A percentile compares a stretch with the other conserved stretches of the same genome.
Conservation (phyloP, 2,113 vertebrate species). For the Formicarius rufipectus region DNA sequence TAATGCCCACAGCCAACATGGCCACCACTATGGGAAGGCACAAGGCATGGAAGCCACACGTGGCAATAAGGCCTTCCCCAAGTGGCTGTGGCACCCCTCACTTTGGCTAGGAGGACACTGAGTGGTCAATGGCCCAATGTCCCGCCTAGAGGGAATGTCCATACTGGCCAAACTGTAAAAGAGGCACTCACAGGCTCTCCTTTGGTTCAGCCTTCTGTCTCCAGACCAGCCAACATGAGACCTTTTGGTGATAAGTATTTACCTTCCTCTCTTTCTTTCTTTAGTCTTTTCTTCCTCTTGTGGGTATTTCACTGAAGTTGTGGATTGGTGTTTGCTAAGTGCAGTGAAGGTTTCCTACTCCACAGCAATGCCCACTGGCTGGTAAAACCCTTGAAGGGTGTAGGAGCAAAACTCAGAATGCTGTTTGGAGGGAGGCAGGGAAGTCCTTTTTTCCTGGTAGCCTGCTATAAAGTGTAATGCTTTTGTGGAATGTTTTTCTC, state of each 20-base stretch:
- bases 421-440: neutral
- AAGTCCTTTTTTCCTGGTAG: neutral
- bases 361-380: neutral
- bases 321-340: neutral
- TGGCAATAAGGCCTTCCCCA: no score
- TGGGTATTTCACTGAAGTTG: neutral
- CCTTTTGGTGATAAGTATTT: neutral
- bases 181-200: neutral
- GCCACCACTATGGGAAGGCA: neutral
- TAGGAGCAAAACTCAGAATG: neutral
- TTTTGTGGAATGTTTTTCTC: neutral
- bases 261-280: neutral
- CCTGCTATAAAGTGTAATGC: neutral
- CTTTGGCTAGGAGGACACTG: neutral
- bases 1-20: neutral
- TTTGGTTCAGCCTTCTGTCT: neutral
- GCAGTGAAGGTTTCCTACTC: neutral
- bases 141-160: neutral
- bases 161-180: no score
- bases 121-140: neutral
- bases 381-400: neutral
- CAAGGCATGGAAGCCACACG: neutral
- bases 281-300: neutral
- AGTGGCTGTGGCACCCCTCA: neutral
- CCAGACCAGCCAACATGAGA: neutral